Evolutionary conservation across 2,888 invertebrate species (phyloP), one percentile per base, ranked within the genome.

Genomic region (Cryptus armator): DNA sequence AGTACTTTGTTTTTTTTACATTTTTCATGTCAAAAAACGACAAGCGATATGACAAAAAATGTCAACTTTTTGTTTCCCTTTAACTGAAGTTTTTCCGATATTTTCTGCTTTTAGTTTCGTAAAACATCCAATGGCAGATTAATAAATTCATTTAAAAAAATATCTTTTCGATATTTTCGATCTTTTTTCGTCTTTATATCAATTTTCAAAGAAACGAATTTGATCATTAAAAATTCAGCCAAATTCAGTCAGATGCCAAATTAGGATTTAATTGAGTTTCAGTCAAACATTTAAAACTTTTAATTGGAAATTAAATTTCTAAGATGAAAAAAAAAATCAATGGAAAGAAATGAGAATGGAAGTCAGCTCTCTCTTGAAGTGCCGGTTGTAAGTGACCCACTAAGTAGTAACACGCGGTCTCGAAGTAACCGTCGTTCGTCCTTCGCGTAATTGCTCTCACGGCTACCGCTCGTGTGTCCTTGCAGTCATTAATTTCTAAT

Each of bases 401-500:
- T 29, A 32, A 32, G 29, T 62, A 62, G 71, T 12, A 46, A 62
- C 44, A 9, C 44, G 44, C 44, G 12, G 2, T 19, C 4, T 19
- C 19, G 7, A 12, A 67, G 53, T 59, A 59, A 75, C 64, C 48
- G 29, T 19, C 19, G 44, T 12, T 59, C 51, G 37, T 51, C 53
- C 32, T 68, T 53, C 12, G 32, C 2, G 53, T 75, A 79, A 79
- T 79, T 79, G 62, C 62, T 64, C 43, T 56, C 43, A 53, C 37
- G 53, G 48, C 59, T 48, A 67, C 19, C 37, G 10, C 46, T 44
- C 10, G n/a, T 29, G 16, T 6, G 16, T 46, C 9, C 51, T 66
- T n/a, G 66, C 51, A 32, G 62, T 75, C 74, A 75, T 81, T 78
- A 81, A 81, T 84, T 81, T 78, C 56, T 29, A 78, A 81, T 66